Evolutionary conservation across 1,140 invertebrate species (phyloP).

Genomic region (Drosophila trapezifrons): DNA sequence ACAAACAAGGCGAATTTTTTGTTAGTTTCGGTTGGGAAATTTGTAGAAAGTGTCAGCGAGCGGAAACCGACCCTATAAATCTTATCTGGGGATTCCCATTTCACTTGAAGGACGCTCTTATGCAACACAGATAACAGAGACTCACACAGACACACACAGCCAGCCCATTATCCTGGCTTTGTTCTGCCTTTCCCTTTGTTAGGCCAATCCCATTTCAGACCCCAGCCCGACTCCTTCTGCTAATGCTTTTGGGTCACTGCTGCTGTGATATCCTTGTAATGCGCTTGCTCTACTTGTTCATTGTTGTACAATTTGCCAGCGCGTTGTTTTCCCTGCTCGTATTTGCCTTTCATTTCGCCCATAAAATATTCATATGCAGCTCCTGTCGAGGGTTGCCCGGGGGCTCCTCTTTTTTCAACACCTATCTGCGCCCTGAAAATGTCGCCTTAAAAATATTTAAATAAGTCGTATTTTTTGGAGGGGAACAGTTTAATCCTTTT

Average conservation of each 20-base stretch:
- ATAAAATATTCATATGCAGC: slow-evolving; percentile 70
- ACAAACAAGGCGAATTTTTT: slow-evolving; percentile 27
- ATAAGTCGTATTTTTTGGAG: slow-evolving; percentile 4
- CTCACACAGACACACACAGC: slow-evolving; percentile 11
- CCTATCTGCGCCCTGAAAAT: neutral
- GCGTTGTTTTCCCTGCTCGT: slow-evolving; percentile 48
- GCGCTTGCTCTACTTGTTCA: slow-evolving; percentile 66
- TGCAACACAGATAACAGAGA: slow-evolving; percentile 37
- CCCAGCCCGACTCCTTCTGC: slow-evolving; percentile 20
- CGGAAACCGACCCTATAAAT: slow-evolving; percentile 41
- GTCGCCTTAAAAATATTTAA: slow-evolving; percentile 19
- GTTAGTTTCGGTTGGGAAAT: slow-evolving; percentile 66
- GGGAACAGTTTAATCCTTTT: slow-evolving; percentile 3
- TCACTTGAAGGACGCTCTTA: slow-evolving; percentile 40
- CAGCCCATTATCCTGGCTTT: slow-evolving; percentile 51
- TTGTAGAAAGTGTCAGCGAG: slow-evolving; percentile 43
- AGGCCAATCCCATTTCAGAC: slow-evolving; percentile 25
- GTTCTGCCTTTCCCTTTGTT: slow-evolving; percentile 32
- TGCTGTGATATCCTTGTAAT: slow-evolving; percentile 70
- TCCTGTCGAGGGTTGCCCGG: slow-evolving; percentile 22
- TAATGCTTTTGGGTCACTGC: slow-evolving; percentile 74
- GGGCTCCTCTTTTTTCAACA: slow-evolving; percentile 18
- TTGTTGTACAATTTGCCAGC: slow-evolving; percentile 69
- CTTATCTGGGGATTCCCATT: slow-evolving; percentile 43
- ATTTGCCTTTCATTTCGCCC: slow-evolving; percentile 70